Conservation (phyloP, 2,888 invertebrate genomes). For the Xylocampa areola region DNA sequence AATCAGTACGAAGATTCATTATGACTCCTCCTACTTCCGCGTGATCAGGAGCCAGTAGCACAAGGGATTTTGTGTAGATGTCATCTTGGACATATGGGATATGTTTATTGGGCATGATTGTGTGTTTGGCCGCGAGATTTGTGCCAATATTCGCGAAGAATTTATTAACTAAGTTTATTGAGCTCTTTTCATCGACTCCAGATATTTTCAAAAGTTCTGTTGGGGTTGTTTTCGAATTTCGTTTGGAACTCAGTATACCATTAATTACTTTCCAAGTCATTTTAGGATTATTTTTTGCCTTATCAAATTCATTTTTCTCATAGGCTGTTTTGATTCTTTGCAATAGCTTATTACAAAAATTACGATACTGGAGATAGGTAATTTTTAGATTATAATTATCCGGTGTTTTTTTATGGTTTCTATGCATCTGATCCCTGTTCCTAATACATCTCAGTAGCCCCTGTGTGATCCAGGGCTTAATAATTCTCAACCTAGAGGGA, state of each 20-base stretch:
- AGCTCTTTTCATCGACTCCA: neutral
- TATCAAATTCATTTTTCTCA: too few species aligned
- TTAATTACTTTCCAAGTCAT: neutral
- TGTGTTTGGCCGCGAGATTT: neutral
- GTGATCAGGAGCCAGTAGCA: neutral
- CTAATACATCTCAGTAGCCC: slow-evolving; percentile 1
- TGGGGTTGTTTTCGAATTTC: neutral
- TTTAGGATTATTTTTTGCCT: neutral
- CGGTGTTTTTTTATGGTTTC: too few species aligned
- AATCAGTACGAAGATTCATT: too few species aligned
- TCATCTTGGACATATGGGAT: neutral
- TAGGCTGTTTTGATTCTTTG: too few species aligned
- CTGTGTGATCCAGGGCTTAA: too few species aligned
- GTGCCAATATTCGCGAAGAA: neutral
- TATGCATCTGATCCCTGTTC: neutral
- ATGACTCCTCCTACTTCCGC: too few species aligned
- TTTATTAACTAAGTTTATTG: too few species aligned
- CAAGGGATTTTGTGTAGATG: neutral
- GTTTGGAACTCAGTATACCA: neutral
- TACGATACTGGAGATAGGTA: too few species aligned
- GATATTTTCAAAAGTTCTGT: neutral
- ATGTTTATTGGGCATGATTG: neutral
- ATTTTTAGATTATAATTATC: neutral
- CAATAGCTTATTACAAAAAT: too few species aligned
- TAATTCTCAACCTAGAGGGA: too few species aligned